A percentile compares a stretch with the other conserved stretches of the same genome.
These are phyloP conservation scores for Cataglyphis cursor DNA, from an alignment of 2,888 invertebrate genomes.

Conservation along the genomic window DNA sequence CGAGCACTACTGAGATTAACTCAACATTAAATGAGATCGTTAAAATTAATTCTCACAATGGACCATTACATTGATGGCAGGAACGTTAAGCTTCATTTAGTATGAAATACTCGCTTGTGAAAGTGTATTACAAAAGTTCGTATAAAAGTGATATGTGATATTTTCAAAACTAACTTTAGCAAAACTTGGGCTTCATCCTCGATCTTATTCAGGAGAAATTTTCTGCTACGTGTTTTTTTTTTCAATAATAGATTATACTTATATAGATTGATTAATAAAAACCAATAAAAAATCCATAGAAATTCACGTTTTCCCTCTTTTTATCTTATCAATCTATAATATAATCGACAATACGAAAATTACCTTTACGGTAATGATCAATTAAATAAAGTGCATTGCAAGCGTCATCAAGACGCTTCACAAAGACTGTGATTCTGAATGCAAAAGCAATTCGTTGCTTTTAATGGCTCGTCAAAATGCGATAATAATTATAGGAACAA, in stretches of 20 bases:
- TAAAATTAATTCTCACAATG: conserved; percentile 28
- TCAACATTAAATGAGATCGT: conserved; percentile 26
- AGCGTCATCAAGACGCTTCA: neutral
- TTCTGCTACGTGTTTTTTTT: neutral
- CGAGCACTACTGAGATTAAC: neutral
- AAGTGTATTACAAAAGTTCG: neutral
- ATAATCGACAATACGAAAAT: neutral
- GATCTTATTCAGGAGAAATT: neutral
- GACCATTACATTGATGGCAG: neutral
- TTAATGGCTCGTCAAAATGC: conserved; percentile 24
- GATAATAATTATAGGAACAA: conserved; percentile 41
- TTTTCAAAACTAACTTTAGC: neutral
- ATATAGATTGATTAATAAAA: neutral
- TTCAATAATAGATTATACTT: neutral
- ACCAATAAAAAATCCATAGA: neutral
- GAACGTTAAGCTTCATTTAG: conserved; percentile 17
- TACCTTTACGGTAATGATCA: neutral
- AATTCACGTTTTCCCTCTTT: neutral
- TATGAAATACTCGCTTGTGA: neutral
- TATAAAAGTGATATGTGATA: neutral
- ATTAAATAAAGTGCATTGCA: neutral
- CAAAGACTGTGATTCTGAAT: neutral
- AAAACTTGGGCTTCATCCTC: neutral
- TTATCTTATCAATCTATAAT: neutral
- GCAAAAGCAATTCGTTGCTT: conserved; percentile 16